These are phyloP conservation scores for Mobula birostris DNA, from an alignment of 2,113 vertebrate genomes.

Conservation along the genomic window DNA sequence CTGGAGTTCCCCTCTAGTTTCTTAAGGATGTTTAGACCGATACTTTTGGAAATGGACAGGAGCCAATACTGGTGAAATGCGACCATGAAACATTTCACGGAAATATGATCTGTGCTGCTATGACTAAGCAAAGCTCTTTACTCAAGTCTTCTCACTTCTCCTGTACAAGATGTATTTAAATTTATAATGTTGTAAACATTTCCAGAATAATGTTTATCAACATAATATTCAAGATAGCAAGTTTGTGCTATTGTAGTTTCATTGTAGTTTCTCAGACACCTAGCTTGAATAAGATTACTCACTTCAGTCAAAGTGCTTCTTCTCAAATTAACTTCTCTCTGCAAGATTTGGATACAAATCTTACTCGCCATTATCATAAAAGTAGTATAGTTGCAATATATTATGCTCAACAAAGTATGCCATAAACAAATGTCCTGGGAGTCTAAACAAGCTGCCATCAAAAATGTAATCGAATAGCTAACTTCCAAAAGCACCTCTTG, in stretches of 20 bases:
- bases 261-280: too few relatives aligned
- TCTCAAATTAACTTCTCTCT: not conserved
- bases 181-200: not conserved
- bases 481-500: not conserved
- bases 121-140: not conserved
- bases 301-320: not conserved
- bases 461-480: not conserved
- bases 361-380: not conserved
- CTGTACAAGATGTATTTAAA: not conserved
- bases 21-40: not conserved
- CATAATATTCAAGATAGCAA: not conserved
- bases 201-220: not conserved
- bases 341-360: not conserved
- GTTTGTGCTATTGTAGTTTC: too few relatives aligned
- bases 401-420: not conserved
- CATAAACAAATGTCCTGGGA: not conserved
- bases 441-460: not conserved
- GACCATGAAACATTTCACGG: too few relatives aligned
- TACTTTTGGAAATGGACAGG: not conserved
- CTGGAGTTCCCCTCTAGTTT: not conserved
- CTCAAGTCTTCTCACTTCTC: not conserved
- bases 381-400: not conserved
- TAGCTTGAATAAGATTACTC: too few relatives aligned
- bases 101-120: not conserved
- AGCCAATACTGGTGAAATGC: constrained; percentile 1